Evolutionary conservation across 2,888 invertebrate species (phyloP).

Genomic region (Odontocerum albicorne): DNA sequence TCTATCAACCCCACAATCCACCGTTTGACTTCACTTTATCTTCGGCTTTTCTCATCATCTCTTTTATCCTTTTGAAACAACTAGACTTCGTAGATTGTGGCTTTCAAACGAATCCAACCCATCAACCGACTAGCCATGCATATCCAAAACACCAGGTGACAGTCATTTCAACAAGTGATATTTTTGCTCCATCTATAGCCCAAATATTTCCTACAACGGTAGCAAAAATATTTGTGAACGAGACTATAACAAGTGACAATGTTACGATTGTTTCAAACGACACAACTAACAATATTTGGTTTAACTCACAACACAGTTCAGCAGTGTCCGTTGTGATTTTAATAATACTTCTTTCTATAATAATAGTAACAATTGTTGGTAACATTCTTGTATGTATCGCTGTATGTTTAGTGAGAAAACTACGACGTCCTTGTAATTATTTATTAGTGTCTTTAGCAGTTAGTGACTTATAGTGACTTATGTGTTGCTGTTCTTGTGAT

Average conservation of each 20-base stretch:
- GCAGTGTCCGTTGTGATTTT: conserved; percentile 67
- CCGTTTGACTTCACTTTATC: conserved; percentile 30
- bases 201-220: conserved; percentile 44
- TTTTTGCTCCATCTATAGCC: conserved; percentile 39
- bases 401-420: conserved; percentile 89
- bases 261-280: conserved; percentile 47
- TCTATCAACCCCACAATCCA: conserved; percentile 25
- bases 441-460: conserved; percentile 93
- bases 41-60: conserved; percentile 25
- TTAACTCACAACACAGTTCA: conserved; percentile 51
- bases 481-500: conserved; percentile 95
- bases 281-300: conserved; percentile 42
- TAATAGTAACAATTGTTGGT: conserved; percentile 79
- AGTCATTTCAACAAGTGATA: conserved; percentile 2
- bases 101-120: conserved; percentile 8
- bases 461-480: conserved; percentile 93
- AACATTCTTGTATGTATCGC: conserved; percentile 95
- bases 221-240: conserved; percentile 42
- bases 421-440: conserved; percentile 89
- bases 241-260: conserved; percentile 46
- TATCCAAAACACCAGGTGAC: conserved; percentile 7
- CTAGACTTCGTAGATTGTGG: conserved; percentile 11
- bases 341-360: conserved; percentile 72
- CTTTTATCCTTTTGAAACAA: conserved; percentile 23
- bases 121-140: conserved; percentile 7